Conservation (phyloP, 1,140 invertebrate species). For the Calycopis cecrops region DNA sequence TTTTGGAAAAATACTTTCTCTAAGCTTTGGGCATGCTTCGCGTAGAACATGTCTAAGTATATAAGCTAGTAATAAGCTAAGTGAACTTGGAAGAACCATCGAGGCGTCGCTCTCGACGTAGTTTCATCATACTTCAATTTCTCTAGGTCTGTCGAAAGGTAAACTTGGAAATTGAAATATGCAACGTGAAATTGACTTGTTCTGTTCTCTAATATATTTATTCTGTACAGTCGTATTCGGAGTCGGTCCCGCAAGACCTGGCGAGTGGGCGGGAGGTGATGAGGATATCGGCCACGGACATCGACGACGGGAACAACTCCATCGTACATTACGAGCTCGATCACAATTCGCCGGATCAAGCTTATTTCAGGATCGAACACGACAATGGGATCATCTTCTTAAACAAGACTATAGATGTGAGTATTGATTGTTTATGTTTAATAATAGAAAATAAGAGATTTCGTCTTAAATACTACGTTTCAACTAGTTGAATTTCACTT, state of each 20-base stretch:
- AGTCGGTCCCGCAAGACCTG: slow-evolving; percentile 86
- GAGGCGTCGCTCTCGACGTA: background rate
- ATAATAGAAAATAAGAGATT: too few relatives aligned
- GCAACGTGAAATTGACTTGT: background rate
- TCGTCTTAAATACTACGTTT: too few relatives aligned
- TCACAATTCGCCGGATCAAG: slow-evolving; percentile 75
- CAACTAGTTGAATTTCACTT: too few relatives aligned
- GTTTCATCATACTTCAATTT: background rate
- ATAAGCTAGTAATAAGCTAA: slow-evolving; percentile 24
- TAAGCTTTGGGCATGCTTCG: slow-evolving; percentile 72
- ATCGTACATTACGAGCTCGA: slow-evolving; percentile 81
- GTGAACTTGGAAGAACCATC: background rate
- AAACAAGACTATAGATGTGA: slow-evolving; percentile 82
- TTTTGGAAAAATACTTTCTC: slow-evolving; percentile 63
- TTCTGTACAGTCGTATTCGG: slow-evolving; percentile 79
- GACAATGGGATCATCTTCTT: slow-evolving; percentile 87
- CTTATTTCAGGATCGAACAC: slow-evolving; percentile 86
- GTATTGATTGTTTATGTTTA: slow-evolving; percentile 38
- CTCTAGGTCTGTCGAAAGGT: background rate
- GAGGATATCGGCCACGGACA: slow-evolving; percentile 91
- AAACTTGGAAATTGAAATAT: background rate
- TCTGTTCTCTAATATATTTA: slow-evolving; percentile 3
- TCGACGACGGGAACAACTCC: slow-evolving; percentile 91
- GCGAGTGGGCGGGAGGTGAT: slow-evolving; percentile 83
- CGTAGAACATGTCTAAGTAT: slow-evolving; percentile 60